Percentiles rank a stretch among this genome's conserved stretches.
Conservation (phyloP, 2,797 vertebrate species). For the Catamblyrhynchus diadema region DNA sequence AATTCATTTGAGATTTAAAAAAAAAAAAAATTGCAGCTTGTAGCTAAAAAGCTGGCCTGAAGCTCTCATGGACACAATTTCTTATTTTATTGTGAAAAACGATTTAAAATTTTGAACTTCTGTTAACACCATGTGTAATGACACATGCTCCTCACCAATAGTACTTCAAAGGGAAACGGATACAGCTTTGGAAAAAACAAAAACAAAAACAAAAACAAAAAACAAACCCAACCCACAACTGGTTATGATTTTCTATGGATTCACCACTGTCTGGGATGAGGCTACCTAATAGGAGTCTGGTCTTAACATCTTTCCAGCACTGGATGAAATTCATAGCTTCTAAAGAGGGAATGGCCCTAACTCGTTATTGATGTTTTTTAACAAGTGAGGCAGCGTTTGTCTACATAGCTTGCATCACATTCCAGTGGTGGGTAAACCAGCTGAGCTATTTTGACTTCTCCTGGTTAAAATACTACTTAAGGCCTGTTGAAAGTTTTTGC, state of each 20-base stretch:
- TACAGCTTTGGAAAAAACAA: not conserved
- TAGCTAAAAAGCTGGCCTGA: not conserved
- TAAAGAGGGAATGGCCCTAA: not conserved
- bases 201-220: not conserved
- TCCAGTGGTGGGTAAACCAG: not conserved
- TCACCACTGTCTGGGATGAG: not conserved
- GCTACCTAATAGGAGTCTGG: slow-evolving; percentile 37
- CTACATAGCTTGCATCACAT: not conserved
- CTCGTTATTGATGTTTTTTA: not conserved
- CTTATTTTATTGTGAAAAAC: slow-evolving; percentile 10
- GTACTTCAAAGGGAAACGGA: not conserved
- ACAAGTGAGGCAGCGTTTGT: not conserved
- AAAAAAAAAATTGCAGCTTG: not conserved
- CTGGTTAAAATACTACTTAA: not conserved
- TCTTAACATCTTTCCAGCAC: not conserved
- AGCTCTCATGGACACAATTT: not conserved
- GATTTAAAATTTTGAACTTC: not conserved
- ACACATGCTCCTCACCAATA: not conserved
- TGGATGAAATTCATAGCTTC: not conserved
- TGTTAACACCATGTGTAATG: not conserved
- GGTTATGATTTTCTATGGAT: not conserved
- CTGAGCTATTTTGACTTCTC: not conserved
- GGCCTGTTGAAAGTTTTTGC: not conserved
- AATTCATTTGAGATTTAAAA: not conserved
- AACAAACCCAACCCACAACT: not conserved